Conservation (phyloP, 2,888 invertebrate genomes). For the Dolichomitus sp. region DNA sequence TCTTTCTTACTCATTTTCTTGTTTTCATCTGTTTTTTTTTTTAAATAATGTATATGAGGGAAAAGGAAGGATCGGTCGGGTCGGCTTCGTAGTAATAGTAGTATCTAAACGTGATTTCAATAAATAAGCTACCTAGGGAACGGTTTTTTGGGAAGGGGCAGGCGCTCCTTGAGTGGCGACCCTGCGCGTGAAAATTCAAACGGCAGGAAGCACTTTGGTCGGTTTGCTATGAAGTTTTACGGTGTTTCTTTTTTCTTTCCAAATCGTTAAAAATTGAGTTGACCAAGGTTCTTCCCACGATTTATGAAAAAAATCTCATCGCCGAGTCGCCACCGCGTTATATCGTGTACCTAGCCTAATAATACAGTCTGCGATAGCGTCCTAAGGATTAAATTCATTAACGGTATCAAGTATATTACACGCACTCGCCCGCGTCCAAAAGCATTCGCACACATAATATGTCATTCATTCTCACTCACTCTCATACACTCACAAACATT, state of each 20-base stretch:
- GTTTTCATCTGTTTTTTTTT: conserved; percentile 15
- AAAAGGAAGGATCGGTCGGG: conserved; percentile 72
- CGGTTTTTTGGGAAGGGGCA: conserved; percentile 73
- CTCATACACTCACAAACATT: conserved; percentile 13
- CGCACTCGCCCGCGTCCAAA: conserved; percentile 81
- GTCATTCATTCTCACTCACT: conserved; percentile 34
- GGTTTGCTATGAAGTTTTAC: conserved; percentile 4
- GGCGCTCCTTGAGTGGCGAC: conserved; percentile 81
- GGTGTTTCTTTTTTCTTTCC: background rate
- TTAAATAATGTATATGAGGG: conserved; percentile 67
- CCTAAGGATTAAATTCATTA: conserved; percentile 81
- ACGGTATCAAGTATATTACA: conserved; percentile 83
- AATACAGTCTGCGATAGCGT: conserved; percentile 84
- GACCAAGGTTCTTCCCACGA: conserved; percentile 46
- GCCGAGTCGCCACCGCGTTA: conserved; percentile 80
- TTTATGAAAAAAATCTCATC: conserved; percentile 53
- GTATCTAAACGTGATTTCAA: conserved; percentile 82
- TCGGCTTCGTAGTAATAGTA: conserved; percentile 72
- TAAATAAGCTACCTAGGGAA: conserved; percentile 85
- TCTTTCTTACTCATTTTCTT: conserved; percentile 23
- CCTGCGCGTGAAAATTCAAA: conserved; percentile 71
- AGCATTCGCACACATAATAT: conserved; percentile 68
- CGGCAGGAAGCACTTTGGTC: conserved; percentile 54
- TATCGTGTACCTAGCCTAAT: conserved; percentile 78
- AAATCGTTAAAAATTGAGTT: conserved; percentile 6